phyloP scores from a whole-genome alignment of 2,113 vertebrate genomes.

The Hydropotes inermis region DNA sequence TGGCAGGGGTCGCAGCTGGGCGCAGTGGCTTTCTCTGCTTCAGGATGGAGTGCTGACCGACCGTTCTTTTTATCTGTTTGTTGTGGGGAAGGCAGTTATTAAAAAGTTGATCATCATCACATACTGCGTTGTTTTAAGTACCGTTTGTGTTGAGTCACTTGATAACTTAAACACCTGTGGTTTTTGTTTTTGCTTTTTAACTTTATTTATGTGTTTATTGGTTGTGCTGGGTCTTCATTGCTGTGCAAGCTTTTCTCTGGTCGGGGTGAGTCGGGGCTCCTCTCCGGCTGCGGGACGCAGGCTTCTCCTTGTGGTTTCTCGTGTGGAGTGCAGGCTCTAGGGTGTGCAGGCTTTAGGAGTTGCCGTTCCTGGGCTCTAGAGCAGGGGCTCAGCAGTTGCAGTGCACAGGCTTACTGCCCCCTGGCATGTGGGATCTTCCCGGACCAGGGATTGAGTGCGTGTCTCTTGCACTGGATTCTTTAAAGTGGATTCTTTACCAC shows the following conservation, averaged over 20 bases:
- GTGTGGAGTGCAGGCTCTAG: neutral
- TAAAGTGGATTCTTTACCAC: no score
- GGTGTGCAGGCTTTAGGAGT: neutral
- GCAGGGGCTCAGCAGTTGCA: neutral
- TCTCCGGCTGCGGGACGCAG: neutral
- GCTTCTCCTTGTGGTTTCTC: neutral
- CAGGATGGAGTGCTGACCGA: neutral
- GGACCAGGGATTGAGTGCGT: no score
- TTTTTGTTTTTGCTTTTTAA: neutral
- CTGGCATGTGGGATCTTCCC: no score
- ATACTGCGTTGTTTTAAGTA: neutral
- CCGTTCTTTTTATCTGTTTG: neutral
- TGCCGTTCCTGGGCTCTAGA: neutral
- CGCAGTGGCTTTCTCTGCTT: neutral
- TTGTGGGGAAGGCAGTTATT: neutral
- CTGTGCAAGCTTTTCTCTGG: neutral
- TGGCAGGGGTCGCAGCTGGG: neutral
- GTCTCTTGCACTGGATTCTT: no score
- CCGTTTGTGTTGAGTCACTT: neutral
- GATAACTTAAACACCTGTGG: neutral
- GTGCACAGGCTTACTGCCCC: no score
- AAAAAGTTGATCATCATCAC: neutral
- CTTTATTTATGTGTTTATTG: neutral
- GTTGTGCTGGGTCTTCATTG: neutral
- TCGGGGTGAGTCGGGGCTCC: neutral